These are phyloP conservation scores for Tetheella fluctuosa DNA, from an alignment of 2,888 invertebrate genomes.

Conservation along the genomic window DNA sequence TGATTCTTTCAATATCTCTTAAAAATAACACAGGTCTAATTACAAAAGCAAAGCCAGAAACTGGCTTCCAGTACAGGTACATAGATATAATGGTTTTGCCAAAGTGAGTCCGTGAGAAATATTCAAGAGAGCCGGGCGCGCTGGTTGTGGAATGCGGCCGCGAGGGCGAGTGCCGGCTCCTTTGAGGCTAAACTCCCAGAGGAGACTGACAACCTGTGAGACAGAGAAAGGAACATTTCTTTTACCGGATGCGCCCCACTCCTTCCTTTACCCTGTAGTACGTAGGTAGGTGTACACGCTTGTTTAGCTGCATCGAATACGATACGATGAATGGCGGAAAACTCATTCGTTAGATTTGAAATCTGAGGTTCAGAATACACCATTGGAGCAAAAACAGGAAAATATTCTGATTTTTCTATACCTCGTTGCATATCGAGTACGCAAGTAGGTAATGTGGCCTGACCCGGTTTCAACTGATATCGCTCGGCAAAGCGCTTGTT, in stretches of 20 bases:
- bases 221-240: slow-evolving; percentile 71
- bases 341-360: not conserved
- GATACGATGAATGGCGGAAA: not conserved
- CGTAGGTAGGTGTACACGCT: not conserved
- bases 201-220: slow-evolving; percentile 72
- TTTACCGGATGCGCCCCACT: slow-evolving; percentile 52
- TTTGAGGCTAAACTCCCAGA: slow-evolving; percentile 75
- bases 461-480: slow-evolving; percentile 52
- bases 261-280: slow-evolving; percentile 27
- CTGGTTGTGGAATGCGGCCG: slow-evolving; percentile 75
- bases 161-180: slow-evolving; percentile 80
- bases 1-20: not conserved
- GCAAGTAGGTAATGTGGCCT: slow-evolving; percentile 29
- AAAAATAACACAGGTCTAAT: not conserved
- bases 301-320: not conserved
- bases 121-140: slow-evolving; percentile 73
- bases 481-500: slow-evolving; percentile 41
- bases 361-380: slow-evolving; percentile 1
- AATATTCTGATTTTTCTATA: slow-evolving; percentile 17
- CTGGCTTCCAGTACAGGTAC: slow-evolving; percentile 31
- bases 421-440: slow-evolving; percentile 12
- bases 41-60: not conserved
- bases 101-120: slow-evolving; percentile 83
- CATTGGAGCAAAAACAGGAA: slow-evolving; percentile 14
- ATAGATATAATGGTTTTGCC: slow-evolving; percentile 70